Evolutionary conservation across 2,797 vertebrate species (phyloP).

Genomic region (Ispidina lecontei): DNA sequence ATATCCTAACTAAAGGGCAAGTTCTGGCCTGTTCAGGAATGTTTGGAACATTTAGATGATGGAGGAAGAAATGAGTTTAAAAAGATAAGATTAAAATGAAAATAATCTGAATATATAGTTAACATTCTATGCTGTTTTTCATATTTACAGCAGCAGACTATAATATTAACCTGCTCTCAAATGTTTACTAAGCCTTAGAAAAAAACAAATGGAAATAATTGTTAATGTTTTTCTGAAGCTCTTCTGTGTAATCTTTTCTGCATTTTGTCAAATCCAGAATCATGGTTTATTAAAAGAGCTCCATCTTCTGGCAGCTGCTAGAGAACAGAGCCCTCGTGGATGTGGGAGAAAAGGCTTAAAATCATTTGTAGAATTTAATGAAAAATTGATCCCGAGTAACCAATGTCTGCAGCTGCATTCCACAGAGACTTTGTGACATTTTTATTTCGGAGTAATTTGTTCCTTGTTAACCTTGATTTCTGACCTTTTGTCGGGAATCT

Average conservation of each 20-base stretch:
- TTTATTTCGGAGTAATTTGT: constrained; percentile 63
- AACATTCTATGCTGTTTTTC: neutral
- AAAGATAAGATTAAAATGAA: neutral
- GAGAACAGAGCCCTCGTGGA: neutral
- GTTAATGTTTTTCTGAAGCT: neutral
- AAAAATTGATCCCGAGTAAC: constrained; percentile 73
- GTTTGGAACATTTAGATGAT: neutral
- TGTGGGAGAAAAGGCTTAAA: constrained; percentile 34
- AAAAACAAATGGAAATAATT: neutral
- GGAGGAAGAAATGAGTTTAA: neutral
- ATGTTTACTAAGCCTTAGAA: neutral
- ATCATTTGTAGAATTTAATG: constrained; percentile 73
- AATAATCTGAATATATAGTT: neutral
- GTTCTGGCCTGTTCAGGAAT: neutral
- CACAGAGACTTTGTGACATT: constrained; percentile 40
- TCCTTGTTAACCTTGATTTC: constrained; percentile 66
- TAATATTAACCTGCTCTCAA: neutral
- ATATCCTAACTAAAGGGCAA: neutral
- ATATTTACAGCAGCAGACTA: neutral
- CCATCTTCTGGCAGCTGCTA: constrained; percentile 77
- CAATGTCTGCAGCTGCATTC: constrained; percentile 52
- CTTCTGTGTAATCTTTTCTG: neutral
- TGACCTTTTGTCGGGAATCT: constrained; percentile 32
- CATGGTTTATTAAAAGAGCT: constrained; percentile 73
- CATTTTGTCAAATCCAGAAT: neutral